Evolutionary conservation across 2,888 invertebrate genomes (phyloP).

Genomic region (Meganola albula): DNA sequence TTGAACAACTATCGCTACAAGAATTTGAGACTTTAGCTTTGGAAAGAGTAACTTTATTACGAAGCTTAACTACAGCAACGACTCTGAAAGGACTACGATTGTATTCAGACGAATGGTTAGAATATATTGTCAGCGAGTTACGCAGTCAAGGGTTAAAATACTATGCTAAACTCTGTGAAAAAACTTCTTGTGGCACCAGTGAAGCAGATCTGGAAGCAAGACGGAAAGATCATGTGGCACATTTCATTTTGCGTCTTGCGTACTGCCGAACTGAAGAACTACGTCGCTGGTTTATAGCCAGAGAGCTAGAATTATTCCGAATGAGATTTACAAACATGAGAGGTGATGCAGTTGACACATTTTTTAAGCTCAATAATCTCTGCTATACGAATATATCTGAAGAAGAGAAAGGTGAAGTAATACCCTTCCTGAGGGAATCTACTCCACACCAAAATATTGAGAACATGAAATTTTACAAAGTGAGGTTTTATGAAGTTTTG

Average conservation of each 20-base stretch:
- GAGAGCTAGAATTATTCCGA: slow-evolving; percentile 94
- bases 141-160: slow-evolving; percentile 82
- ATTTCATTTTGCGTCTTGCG: slow-evolving; percentile 93
- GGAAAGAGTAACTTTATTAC: slow-evolving; percentile 87
- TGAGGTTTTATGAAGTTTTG: slow-evolving; percentile 90
- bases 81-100: slow-evolving; percentile 79
- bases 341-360: slow-evolving; percentile 79
- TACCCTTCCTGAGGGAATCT: slow-evolving; percentile 79
- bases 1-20: slow-evolving; percentile 82
- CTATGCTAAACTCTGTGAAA: slow-evolving; percentile 79
- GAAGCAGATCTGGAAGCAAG: slow-evolving; percentile 82
- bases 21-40: slow-evolving; percentile 93
- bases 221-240: slow-evolving; percentile 91
- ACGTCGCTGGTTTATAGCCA: slow-evolving; percentile 90
- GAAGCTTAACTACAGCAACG: slow-evolving; percentile 85
- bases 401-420: slow-evolving; percentile 81
- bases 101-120: slow-evolving; percentile 82
- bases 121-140: slow-evolving; percentile 80
- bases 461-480: slow-evolving; percentile 85
- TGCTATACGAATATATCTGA: slow-evolving; percentile 81
- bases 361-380: slow-evolving; percentile 82
- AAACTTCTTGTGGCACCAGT: slow-evolving; percentile 69
- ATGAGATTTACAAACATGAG: slow-evolving; percentile 83
- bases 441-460: slow-evolving; percentile 79
- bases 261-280: slow-evolving; percentile 93